Evolutionary conservation across 2,888 invertebrate species (phyloP).

Genomic region (Athalia rosae): DNA sequence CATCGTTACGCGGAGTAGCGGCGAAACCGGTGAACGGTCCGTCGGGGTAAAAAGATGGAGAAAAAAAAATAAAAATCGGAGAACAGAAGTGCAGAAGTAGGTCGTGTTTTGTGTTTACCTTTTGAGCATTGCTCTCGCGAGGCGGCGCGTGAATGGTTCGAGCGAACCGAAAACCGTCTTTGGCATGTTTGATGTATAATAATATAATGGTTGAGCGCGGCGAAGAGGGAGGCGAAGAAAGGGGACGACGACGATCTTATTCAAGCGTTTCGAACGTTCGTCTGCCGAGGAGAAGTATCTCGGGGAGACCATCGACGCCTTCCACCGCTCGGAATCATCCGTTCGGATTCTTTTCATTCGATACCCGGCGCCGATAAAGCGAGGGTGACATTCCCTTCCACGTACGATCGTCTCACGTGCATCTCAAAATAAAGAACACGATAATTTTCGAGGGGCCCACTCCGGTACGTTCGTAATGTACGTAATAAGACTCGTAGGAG

Average conservation of each 20-base stretch:
- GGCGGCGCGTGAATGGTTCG: too few relatives aligned
- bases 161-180: too few relatives aligned
- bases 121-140: conserved; percentile 41
- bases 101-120: conserved; percentile 36
- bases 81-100: conserved; percentile 30
- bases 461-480: neutral
- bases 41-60: neutral
- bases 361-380: conserved; percentile 44
- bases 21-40: too few relatives aligned
- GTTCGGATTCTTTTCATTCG: conserved; percentile 68
- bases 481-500: conserved; percentile 1
- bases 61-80: neutral
- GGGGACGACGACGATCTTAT: conserved; percentile 47
- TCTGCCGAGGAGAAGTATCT: neutral
- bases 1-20: too few relatives aligned
- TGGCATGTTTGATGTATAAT: too few relatives aligned
- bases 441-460: neutral
- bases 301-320: neutral
- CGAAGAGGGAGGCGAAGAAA: conserved; percentile 48
- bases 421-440: neutral
- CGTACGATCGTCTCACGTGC: conserved; percentile 55
- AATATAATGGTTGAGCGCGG: neutral
- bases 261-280: neutral
- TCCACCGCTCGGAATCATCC: conserved; percentile 63
- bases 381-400: conserved; percentile 50